These are phyloP conservation scores for Pachyramphus minor DNA, from an alignment of 2,113 vertebrate genomes.

Conservation along the genomic window DNA sequence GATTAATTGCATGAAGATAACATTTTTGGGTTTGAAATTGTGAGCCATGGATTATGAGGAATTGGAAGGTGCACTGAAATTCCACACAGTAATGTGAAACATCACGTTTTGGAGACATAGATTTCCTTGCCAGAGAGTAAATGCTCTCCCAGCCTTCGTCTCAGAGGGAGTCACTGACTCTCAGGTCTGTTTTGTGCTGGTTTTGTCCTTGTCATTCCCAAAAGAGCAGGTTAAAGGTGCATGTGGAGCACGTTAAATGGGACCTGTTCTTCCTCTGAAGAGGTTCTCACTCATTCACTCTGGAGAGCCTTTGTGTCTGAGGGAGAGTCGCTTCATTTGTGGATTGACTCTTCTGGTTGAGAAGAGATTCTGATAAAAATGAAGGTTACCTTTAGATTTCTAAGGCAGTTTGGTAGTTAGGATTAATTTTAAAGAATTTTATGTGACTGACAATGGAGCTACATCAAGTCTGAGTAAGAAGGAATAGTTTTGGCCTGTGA, in stretches of 20 bases:
- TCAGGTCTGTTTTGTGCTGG: not conserved
- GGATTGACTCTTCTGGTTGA: not conserved
- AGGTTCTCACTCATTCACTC: not conserved
- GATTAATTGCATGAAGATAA: not conserved
- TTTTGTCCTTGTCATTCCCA: not conserved
- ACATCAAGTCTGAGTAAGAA: not conserved
- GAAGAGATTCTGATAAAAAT: not conserved
- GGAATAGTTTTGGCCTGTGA: not conserved
- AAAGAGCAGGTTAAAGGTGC: not conserved
- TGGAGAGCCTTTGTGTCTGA: not conserved
- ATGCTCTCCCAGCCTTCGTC: not conserved
- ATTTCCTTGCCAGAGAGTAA: not conserved
- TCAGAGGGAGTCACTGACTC: not conserved
- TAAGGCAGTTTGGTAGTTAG: not conserved
- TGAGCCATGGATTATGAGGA: not conserved
- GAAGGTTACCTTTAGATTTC: not conserved
- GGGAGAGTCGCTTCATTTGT: not conserved
- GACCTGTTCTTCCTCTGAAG: not conserved
- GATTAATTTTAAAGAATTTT: not conserved
- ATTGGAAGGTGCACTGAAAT: not conserved
- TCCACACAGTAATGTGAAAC: not conserved
- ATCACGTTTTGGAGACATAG: fast-evolving
- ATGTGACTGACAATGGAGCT: not conserved
- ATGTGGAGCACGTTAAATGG: not conserved
- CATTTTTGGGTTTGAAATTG: not conserved